Base-by-base conservation (phyloP, 2,113 vertebrate genomes). In the Rhipidura dahli region DNA sequence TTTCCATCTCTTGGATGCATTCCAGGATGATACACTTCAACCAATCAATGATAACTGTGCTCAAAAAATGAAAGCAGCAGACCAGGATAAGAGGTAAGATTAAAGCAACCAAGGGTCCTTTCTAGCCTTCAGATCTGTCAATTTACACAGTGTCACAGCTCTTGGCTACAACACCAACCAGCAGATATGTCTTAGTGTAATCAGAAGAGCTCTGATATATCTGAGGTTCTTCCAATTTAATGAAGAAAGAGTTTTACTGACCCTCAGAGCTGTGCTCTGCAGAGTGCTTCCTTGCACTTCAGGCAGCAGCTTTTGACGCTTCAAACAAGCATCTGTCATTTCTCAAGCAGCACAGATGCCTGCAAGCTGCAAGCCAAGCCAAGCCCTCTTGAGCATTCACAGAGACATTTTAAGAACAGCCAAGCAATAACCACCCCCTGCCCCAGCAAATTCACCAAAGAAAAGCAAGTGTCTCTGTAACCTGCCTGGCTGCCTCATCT, bases 251-350 rank as follows among this genome's bases (percentile, higher is more conserved):
- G 9, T 35, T 93, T 76, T 44, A 30, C 49, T 45, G 44, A 54
- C 31, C n/a, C n/a, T n/a, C 54, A 91, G 59, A 90, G 35, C 53
- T 1, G 0, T 31, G 49, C 37, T 53, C 89, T 82, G 89, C 69
- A 69, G 57, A 89, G 57, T 13, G 21, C 57, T 85, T 82, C 59
- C 63, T 45, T 77, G 33, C 3, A 2, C 63, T 90, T 79, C 81
- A 66, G 78, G 66, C 76, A 76, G 77, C 61, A 87, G 51, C 70
- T 96, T 90, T 82, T 88, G 78, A 88, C 87, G 59, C 82, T 85
- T 83, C 35, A 61, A 59, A 96, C 69, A 65, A 85, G 59, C 73
- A 72, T 76, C 91, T 94, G 94, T 83, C 70, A 80, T 73, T 94
- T 91, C 87, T 94, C 93, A 93, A 80, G 78, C 39, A 90, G 87